Evolutionary conservation across 2,888 invertebrate species (phyloP), one percentile per base, ranked within the genome.

Genomic region (Rutpela maculata): DNA sequence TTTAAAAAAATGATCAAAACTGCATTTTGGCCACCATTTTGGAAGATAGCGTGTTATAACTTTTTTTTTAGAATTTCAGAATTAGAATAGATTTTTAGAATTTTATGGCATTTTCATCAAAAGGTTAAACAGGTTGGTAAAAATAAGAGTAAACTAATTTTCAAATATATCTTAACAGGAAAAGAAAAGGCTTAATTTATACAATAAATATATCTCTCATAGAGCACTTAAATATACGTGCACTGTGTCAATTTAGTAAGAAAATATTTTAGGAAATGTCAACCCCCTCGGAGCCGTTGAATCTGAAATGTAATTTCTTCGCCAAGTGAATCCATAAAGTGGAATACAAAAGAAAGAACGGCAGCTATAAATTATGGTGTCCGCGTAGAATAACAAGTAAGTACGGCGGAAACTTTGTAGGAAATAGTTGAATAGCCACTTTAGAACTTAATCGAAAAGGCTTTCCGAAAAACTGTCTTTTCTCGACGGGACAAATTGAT

Each of bases 351-450:
- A 43, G 68, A 76, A 74, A 65, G 68, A 63, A 67, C 60, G 66
- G 62, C 31, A 71, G 73, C 57, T 63, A 76, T 78, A 78, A 78
- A 76, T 78, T 78, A 74, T 57, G 63, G 17, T 31, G 31, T 71
- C 66, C 65, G 67, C 67, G 50, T 72, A 26, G 78, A 76, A 78
- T 78, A 78, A 69, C 68, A 78, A 75, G 71, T 76, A 76, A 67
- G 63, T 66, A 66, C 71, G 43, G 19, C 17, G 43, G 60, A 19
- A 70, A 70, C 43, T 70, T 70, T 50, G 57, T 22, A 17, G 70
- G 60, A 60, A 70, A 70, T 70, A 56, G 31, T 70, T 22, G 70
- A 38, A 70, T 31, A 17, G 31, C 65, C 38, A 43, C 35, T 43
- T 69, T 19, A 70, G 38, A 70, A 70, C 57, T 38, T 71, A 60